Conservation (phyloP, 1,140 invertebrate species). For the Ips typographus region DNA sequence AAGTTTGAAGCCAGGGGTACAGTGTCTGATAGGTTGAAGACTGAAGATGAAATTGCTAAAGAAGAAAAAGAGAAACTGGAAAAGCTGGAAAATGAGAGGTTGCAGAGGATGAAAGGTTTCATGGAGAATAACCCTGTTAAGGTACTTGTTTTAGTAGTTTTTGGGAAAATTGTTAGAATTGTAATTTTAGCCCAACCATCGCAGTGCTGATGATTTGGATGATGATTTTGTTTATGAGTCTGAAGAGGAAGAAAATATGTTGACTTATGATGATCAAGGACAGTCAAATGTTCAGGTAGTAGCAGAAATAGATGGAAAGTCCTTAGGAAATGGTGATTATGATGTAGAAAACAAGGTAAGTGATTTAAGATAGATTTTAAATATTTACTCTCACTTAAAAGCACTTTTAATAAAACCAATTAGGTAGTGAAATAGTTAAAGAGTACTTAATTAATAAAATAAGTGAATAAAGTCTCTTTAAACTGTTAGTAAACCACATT, state of each 20-base stretch:
- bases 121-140: constrained; percentile 47
- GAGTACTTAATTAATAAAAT: no score
- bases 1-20: constrained; percentile 80
- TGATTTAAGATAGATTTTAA: constrained; percentile 12
- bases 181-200: constrained; percentile 47
- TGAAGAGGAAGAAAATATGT: constrained; percentile 51
- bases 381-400: no score
- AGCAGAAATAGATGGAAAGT: constrained; percentile 42
- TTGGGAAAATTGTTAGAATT: not conserved
- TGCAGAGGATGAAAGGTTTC: constrained; percentile 72
- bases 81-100: constrained; percentile 74
- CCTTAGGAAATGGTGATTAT: constrained; percentile 40
- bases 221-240: constrained; percentile 64
- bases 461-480: no score
- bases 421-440: no score
- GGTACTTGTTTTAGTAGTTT: not conserved
- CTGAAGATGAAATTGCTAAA: constrained; percentile 77
- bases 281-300: constrained; percentile 46
- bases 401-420: no score
- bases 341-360: constrained; percentile 30
- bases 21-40: constrained; percentile 78
- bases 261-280: constrained; percentile 56
- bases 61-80: constrained; percentile 80
- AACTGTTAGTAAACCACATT: no score
- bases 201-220: constrained; percentile 80